Conservation (phyloP, 2,797 vertebrate genomes). For the Cetoscarus ocellatus region DNA sequence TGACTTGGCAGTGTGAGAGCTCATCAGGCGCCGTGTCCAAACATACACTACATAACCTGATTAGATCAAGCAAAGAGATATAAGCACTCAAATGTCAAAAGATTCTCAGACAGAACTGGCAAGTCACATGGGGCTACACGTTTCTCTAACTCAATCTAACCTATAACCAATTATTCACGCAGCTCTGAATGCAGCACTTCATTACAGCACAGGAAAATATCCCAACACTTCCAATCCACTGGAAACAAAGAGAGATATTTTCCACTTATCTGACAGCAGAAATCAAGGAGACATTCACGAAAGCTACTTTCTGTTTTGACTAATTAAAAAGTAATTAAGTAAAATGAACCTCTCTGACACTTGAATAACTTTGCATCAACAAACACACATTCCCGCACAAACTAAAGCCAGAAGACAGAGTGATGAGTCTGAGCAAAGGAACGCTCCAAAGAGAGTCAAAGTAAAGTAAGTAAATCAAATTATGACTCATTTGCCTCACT, state of each 20-base stretch:
- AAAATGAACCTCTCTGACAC: neutral
- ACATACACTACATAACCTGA: slow-evolving; percentile 51
- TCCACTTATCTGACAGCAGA: neutral
- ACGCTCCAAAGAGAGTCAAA: neutral
- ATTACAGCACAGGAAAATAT: slow-evolving; percentile 3
- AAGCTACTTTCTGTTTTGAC: neutral
- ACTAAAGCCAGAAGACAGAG: neutral
- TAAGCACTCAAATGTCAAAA: slow-evolving; percentile 30
- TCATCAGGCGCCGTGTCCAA: slow-evolving; percentile 56
- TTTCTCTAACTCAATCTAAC: slow-evolving; percentile 17
- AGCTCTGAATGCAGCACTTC: slow-evolving; percentile 5
- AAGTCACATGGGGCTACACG: slow-evolving; percentile 20
- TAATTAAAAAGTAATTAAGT: slow-evolving; percentile 1
- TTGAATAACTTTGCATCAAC: neutral
- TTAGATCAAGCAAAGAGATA: slow-evolving; percentile 49
- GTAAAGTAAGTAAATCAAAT: neutral
- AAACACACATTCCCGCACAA: neutral
- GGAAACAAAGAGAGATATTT: slow-evolving; percentile 6
- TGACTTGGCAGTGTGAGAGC: slow-evolving; percentile 64
- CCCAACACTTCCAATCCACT: neutral
- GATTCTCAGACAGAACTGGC: slow-evolving; percentile 21
- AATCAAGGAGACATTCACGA: neutral
- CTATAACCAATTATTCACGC: slow-evolving; percentile 15
- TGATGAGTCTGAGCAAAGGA: neutral
- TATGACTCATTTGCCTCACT: neutral